Evolutionary conservation across 1,140 invertebrate species (phyloP), one percentile per base, ranked within the genome.

Genomic region (Metaphire vulgaris): DNA sequence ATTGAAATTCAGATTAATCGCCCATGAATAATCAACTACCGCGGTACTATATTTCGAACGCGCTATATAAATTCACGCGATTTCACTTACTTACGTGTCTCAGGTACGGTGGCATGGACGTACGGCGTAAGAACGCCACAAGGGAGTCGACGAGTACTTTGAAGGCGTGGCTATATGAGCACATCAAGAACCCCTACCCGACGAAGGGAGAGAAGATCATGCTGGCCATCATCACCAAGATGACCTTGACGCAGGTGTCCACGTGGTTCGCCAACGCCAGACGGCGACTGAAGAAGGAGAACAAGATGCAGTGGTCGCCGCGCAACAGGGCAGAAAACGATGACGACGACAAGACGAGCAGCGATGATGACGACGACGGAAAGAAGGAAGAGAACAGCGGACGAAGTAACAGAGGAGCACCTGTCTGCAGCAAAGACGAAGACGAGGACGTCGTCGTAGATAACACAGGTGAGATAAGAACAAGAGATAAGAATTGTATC

Each of bases 121-220:
- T 93, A 31, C 88, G 95, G 76, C 89, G 96, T 69, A 98, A 98
- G 86, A 98, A 98, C 86, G 96, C 95, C 6, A 98, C 96, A 2
- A 88, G 96, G 70, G 96, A 98, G 86, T 96, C 95, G 0, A 98
- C 96, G 33, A 93, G 93, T 66, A 97, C 96, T 1, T 88, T 96
- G 16, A 97, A 97, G 85, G 95, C 95, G n/a, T 99, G 97, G 97
- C 89, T 99, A 1, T 97, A 97, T 86, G 95, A 98, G 84, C 97
- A 99, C 89, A 94, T 97, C 87, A 98, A 98, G 88, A 99, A 99
- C 87, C 97, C 97, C 0, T 99, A 99, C 87, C 96, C 96, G 1
- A 98, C 96, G 41, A 99, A 99, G 88, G 96, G 95, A 26, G 96
- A 99, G 87, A 99, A 99, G 88, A 97, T 98, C 78, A 97, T 98